Percentiles rank a stretch among this genome's conserved stretches.
phyloP scores from a whole-genome alignment of 2,888 invertebrate species.

The Phengaris arion region DNA sequence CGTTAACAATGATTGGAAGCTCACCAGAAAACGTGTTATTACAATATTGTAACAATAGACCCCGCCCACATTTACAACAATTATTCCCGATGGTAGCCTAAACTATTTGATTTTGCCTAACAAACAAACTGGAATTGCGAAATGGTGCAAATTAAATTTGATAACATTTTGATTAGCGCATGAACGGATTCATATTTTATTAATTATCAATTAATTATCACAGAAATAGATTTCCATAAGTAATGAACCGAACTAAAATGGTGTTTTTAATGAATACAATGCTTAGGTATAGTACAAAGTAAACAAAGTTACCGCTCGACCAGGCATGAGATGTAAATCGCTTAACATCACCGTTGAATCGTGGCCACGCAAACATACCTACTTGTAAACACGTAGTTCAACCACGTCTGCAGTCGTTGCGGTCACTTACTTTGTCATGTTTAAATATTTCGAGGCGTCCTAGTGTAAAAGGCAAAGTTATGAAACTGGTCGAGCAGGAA shows the following conservation, averaged over 20 bases:
- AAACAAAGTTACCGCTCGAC: no score
- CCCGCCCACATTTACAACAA: not conserved
- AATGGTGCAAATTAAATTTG: constrained; percentile 17
- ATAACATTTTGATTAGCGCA: not conserved
- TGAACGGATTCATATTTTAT: constrained; percentile 11
- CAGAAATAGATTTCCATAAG: not conserved
- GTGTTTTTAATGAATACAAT: not conserved
- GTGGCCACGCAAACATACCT: no score
- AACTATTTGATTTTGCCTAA: not conserved
- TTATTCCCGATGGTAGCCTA: not conserved
- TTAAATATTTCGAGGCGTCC: no score
- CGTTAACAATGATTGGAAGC: no score
- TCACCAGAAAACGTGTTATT: not conserved
- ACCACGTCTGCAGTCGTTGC: no score
- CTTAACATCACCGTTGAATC: no score
- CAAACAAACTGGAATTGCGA: not conserved
- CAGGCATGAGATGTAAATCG: no score
- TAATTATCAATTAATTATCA: constrained; percentile 10
- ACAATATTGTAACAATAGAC: not conserved
- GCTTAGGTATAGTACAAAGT: no score
- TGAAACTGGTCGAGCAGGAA: no score
- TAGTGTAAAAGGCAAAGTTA: no score
- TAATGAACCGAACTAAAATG: not conserved
- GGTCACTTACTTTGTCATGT: no score
- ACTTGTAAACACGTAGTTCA: no score